Conservation (phyloP, 2,888 invertebrate genomes). For the Hirtodrosophila cameraria region DNA sequence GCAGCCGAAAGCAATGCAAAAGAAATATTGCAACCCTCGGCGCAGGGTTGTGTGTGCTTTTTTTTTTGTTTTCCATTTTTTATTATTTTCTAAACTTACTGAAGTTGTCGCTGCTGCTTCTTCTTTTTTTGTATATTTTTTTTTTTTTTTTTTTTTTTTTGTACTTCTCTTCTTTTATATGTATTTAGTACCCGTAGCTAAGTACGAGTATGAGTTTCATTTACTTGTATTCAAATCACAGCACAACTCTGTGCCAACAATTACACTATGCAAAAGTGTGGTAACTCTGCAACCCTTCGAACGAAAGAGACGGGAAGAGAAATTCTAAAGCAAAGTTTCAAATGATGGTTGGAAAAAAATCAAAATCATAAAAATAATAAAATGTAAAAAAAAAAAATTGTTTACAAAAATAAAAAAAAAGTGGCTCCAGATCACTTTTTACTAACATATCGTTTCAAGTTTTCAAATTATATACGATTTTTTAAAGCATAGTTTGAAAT, state of each 20-base stretch:
- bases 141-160: conserved; percentile 5
- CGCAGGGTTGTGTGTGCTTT: conserved; percentile 60
- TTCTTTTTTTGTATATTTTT: conserved; percentile 23
- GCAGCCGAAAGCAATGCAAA: conserved; percentile 61
- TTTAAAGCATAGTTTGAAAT: too few species aligned
- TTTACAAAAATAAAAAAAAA: too few species aligned
- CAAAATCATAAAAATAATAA: too few species aligned
- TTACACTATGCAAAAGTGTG: conserved; percentile 20
- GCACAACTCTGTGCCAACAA: conserved; percentile 60
- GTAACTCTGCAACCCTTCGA: too few species aligned
- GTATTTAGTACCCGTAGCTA: conserved; percentile 35
- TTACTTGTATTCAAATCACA: conserved; percentile 71
- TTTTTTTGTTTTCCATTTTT: conserved; percentile 52
- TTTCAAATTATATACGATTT: too few species aligned
- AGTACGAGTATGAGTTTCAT: conserved; percentile 78
- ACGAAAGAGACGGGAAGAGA: too few species aligned
- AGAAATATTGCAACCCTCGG: conserved; percentile 82
- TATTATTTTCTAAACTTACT: conserved; percentile 67
- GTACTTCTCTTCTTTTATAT: conserved; percentile 27
- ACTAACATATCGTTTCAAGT: too few species aligned
- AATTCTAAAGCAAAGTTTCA: too few species aligned
- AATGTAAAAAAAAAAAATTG: too few species aligned
- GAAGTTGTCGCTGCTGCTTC: conserved; percentile 36
- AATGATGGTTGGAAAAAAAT: too few species aligned
- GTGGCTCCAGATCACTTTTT: too few species aligned